Conservation (phyloP, 2,888 invertebrate species). For the Caenorhabditis macrosperma region DNA sequence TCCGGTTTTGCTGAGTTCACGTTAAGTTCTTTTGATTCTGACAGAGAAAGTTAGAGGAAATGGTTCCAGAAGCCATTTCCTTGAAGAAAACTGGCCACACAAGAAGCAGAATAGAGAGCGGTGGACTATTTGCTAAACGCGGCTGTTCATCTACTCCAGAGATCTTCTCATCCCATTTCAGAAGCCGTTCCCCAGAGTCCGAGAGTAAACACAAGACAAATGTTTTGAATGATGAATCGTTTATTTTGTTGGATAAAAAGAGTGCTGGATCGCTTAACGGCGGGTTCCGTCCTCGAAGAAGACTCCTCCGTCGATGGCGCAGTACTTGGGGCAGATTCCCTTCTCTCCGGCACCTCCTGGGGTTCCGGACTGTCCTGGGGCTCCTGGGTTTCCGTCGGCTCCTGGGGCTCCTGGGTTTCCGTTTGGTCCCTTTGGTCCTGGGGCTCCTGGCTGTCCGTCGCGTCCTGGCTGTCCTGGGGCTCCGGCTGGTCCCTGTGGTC, state of each 20-base stretch:
- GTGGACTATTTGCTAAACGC: too few relatives aligned
- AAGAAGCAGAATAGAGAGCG: too few relatives aligned
- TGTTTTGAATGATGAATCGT: conserved; percentile 40
- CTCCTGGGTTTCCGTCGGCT: conserved; percentile 66
- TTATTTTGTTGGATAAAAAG: conserved; percentile 23
- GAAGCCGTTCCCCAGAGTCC: too few relatives aligned
- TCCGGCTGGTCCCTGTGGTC: conserved; percentile 65
- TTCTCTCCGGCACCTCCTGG: conserved; percentile 69
- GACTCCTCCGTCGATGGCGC: conserved; percentile 74
- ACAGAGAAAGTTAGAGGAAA: too few relatives aligned
- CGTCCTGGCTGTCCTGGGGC: conserved; percentile 60
- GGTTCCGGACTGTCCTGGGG: conserved; percentile 69
- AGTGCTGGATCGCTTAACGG: conserved; percentile 59
- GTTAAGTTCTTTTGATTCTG: too few relatives aligned
- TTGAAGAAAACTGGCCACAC: too few relatives aligned
- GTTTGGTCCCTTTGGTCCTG: conserved; percentile 72
- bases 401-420: conserved; percentile 74
- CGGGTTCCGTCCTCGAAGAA: conserved; percentile 74
- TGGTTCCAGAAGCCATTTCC: too few relatives aligned
- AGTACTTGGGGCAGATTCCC: conserved; percentile 72
- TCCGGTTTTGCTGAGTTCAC: too few relatives aligned
- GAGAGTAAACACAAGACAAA: conserved; percentile 7
- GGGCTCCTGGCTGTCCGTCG: conserved; percentile 63
- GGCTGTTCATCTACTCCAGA: too few relatives aligned
- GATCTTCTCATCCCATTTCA: too few relatives aligned